Base-by-base conservation (phyloP, 2,797 vertebrate genomes). In the Falco peregrinus region DNA sequence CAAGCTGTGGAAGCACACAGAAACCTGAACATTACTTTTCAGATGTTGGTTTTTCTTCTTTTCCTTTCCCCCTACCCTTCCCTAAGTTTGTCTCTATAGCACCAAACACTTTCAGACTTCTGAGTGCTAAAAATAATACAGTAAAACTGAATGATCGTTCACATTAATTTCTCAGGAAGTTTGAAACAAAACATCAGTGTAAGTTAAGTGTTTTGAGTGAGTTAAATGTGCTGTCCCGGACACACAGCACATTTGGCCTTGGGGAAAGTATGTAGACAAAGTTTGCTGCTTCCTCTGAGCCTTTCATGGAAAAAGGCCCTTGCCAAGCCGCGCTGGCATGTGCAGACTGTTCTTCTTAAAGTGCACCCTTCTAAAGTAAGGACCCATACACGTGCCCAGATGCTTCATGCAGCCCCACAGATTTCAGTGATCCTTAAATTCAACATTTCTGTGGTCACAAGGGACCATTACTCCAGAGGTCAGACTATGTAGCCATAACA, bases 181-280 rank as follows among this genome's bases (percentile, higher is more conserved):
- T 91, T 95, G 88, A 96, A 93, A 95, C 70, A 90, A 95, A 96
- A 89, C 88, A 87, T 94, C 80, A 89, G 80, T 94, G 67, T 91
- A 93, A 88, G 68, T 87, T 76, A 92, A 93, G 75, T 86, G 91
- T 88, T 80, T 63, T 80, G 83, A 91, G 74, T 73, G 74, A 93
- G 74, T 91, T 95, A 95, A 96, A 94, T 94, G 56, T 96, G 89
- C 95, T 94, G 89, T 76, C 64, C 92, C 78, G 95, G 92, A 95
- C 48, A 22, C 78, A 89, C 35, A 89, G 86, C 88, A 96, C 96
- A 92, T 90, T 90, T 93, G 64, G 83, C 90, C 84, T 83, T 80
- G 86, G 68, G 93, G 95, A 96, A 97, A 97, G 74, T 96, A 96
- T 95, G 92, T 96, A 96, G 95, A 93, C 95, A 64, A 82, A 93